Evolutionary conservation across 2,888 invertebrate genomes (phyloP).

Genomic region (Pseudanteris insignis): DNA sequence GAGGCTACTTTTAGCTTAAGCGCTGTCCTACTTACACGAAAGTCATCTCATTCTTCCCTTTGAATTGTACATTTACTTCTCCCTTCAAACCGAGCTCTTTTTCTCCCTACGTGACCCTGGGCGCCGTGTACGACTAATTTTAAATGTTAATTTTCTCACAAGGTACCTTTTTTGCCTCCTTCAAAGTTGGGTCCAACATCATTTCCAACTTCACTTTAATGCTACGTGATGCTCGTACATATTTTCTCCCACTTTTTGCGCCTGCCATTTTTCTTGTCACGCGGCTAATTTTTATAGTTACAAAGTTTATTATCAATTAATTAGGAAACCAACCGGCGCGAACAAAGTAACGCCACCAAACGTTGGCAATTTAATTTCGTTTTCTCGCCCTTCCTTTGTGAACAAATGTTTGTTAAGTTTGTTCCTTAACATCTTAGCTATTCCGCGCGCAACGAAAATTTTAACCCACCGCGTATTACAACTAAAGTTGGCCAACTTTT

Average conservation of each 20-base stretch:
- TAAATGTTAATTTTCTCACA: constrained; percentile 41
- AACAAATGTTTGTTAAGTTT: no score
- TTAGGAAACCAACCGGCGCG: background rate
- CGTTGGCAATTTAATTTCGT: background rate
- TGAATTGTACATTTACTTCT: constrained; percentile 31
- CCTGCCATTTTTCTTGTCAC: constrained; percentile 12
- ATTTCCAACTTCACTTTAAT: constrained; percentile 26
- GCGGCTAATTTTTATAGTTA: constrained; percentile 12
- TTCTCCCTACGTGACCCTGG: constrained; percentile 33
- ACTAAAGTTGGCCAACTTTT: no score
- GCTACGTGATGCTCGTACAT: constrained; percentile 24
- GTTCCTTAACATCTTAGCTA: no score
- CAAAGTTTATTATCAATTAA: constrained; percentile 24
- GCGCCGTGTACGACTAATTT: constrained; percentile 32
- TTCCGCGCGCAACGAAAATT: no score
- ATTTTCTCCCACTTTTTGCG: constrained; percentile 16
- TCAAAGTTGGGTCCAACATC: constrained; percentile 31
- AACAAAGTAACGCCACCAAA: background rate
- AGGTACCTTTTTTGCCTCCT: constrained; percentile 29
- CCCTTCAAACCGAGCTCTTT: constrained; percentile 28
- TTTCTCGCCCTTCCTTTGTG: background rate
- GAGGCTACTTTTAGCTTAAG: constrained; percentile 32
- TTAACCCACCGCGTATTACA: no score
- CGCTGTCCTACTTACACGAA: constrained; percentile 36
- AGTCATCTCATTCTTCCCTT: constrained; percentile 36